phyloP scores from a whole-genome alignment of 64 coral and sea anemone genomes.

The Montipora cactus region DNA sequence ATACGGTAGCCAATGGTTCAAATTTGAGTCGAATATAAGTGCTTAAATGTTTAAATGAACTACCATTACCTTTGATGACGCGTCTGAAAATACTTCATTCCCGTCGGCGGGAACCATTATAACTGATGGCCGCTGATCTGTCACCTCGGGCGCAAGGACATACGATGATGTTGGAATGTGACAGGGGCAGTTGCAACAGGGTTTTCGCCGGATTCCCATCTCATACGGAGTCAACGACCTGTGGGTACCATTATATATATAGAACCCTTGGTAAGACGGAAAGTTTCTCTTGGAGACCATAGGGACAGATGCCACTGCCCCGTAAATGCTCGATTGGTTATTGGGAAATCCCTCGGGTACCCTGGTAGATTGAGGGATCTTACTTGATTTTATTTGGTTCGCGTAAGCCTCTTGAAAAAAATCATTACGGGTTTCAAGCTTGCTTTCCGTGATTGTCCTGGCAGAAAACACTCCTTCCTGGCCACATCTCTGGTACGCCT shows the following conservation, averaged over 20 bases:
- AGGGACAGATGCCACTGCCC: neutral
- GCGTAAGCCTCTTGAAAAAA: neutral
- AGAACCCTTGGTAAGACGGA: neutral
- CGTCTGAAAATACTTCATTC: neutral
- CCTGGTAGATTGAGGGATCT: neutral
- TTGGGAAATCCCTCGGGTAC: neutral
- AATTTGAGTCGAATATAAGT: too few relatives aligned
- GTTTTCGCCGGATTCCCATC: neutral
- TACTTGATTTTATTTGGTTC: neutral
- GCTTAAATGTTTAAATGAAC: too few relatives aligned
- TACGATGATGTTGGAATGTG: neutral
- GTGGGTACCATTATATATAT: slow-evolving; percentile 10
- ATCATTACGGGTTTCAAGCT: neutral
- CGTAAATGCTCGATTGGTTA: slow-evolving; percentile 6
- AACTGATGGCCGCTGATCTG: slow-evolving; percentile 38
- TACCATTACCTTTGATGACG: slow-evolving; percentile 5
- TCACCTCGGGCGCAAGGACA: neutral
- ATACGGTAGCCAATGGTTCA: too few relatives aligned
- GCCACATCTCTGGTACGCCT: neutral
- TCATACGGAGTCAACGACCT: slow-evolving; percentile 32
- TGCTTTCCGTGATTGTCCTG: neutral
- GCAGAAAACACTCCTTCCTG: slow-evolving; percentile 24
- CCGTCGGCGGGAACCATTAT: slow-evolving; percentile 31
- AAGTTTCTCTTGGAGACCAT: neutral
- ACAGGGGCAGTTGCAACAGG: slow-evolving; percentile 12